Evolutionary conservation across 2,888 invertebrate species (phyloP).

Genomic region (Eupithecia subumbrata): DNA sequence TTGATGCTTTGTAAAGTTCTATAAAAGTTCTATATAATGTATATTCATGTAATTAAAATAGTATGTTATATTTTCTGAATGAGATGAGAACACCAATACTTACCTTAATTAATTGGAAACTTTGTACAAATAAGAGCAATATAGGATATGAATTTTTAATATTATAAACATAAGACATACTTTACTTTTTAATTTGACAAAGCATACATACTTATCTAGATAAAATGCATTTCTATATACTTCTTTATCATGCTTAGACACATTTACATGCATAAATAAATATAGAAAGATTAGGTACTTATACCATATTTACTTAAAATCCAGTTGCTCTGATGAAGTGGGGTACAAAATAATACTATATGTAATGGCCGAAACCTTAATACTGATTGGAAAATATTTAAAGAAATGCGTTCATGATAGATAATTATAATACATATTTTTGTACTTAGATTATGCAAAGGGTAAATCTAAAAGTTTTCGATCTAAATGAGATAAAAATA

Average conservation of each 20-base stretch:
- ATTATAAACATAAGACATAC: conserved; percentile 48
- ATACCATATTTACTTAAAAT: conserved; percentile 53
- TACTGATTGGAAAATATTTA: conserved; percentile 50
- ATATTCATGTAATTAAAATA: conserved; percentile 70
- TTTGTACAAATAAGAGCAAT: conserved; percentile 84
- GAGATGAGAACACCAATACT: conserved; percentile 80
- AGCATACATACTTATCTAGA: conserved; percentile 71
- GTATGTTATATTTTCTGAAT: conserved; percentile 77
- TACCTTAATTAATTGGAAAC: conserved; percentile 69
- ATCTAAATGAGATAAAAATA: conserved; percentile 39
- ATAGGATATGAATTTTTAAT: conserved; percentile 75
- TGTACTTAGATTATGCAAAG: conserved; percentile 77
- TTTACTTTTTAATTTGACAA: conserved; percentile 77
- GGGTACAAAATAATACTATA: conserved; percentile 70
- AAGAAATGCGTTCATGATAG: conserved; percentile 58
- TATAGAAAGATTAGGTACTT: conserved; percentile 36
- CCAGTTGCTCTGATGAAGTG: conserved; percentile 81
- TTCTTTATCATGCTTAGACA: conserved; percentile 60
- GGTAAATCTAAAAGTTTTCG: conserved; percentile 52
- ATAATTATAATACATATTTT: conserved; percentile 81
- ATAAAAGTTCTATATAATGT: conserved; percentile 61
- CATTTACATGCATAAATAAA: conserved; percentile 49
- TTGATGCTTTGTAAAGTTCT: conserved; percentile 67
- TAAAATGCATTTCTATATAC: conserved; percentile 54
- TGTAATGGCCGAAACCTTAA: conserved; percentile 22